Conservation (phyloP, 2,113 vertebrate genomes). For the Orientallactaga bullata region DNA sequence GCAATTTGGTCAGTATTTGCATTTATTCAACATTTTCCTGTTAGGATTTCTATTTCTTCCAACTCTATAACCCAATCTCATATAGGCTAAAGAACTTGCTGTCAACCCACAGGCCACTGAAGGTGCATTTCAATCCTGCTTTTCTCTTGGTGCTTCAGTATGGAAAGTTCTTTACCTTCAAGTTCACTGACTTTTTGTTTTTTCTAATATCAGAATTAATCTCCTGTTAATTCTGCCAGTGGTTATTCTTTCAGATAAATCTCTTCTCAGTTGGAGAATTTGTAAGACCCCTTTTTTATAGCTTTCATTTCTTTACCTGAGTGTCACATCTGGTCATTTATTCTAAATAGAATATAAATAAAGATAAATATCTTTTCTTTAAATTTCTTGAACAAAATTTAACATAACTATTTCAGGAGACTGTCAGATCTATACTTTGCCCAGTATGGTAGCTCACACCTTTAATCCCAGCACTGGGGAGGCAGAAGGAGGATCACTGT, state of each 20-base stretch:
- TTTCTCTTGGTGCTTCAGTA: background rate
- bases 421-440: too few species aligned
- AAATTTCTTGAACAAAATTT: slow-evolving; percentile 1
- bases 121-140: background rate
- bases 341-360: background rate
- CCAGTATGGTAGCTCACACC: too few species aligned
- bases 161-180: background rate
- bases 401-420: background rate
- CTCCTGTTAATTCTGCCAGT: background rate
- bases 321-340: background rate
- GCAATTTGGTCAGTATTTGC: background rate
- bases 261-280: background rate
- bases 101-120: background rate
- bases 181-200: background rate
- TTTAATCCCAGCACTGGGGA: too few species aligned
- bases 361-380: too few species aligned
- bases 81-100: background rate
- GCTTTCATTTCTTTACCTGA: background rate
- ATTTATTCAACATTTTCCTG: background rate
- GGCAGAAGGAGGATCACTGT: too few species aligned
- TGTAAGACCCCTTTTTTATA: background rate
- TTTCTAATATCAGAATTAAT: too few species aligned
- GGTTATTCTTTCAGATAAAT: too few species aligned
- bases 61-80: background rate
- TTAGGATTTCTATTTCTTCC: slow-evolving; percentile 15